phyloP scores from a whole-genome alignment of 2,113 vertebrate genomes.

The Phrynosoma blainvillii region DNA sequence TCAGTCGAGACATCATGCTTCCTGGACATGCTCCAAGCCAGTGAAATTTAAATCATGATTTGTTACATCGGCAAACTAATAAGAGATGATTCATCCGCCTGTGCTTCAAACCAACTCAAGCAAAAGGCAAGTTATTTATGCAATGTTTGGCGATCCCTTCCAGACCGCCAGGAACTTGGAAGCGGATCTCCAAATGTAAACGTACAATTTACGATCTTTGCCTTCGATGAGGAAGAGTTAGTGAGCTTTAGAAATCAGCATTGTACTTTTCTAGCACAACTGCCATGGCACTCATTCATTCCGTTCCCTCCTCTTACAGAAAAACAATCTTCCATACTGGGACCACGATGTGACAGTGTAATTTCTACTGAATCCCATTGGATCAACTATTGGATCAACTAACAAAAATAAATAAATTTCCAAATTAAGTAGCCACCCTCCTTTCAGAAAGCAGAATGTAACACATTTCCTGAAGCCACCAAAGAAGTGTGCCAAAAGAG shows the following conservation, averaged over 20 bases:
- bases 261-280: background rate
- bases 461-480: too few relatives aligned
- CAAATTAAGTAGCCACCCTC: background rate
- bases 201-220: background rate
- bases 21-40: slow-evolving; percentile 57
- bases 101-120: slow-evolving; percentile 52
- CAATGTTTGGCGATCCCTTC: background rate
- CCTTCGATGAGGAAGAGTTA: background rate
- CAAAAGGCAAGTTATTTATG: slow-evolving; percentile 18
- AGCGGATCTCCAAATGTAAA: background rate
- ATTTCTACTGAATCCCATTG: too few relatives aligned
- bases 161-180: background rate
- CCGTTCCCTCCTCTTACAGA: background rate
- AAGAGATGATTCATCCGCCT: slow-evolving; percentile 50
- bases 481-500: background rate
- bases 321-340: background rate
- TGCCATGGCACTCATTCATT: background rate
- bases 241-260: background rate
- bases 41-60: slow-evolving; percentile 42
- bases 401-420: too few relatives aligned
- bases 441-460: background rate
- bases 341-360: too few relatives aligned
- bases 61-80: slow-evolving; percentile 44
- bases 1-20: slow-evolving; percentile 44
- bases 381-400: too few relatives aligned